These are phyloP conservation scores for Corydoras sp. DNA, from an alignment of 2,113 vertebrate genomes.

Conservation along the genomic window DNA sequence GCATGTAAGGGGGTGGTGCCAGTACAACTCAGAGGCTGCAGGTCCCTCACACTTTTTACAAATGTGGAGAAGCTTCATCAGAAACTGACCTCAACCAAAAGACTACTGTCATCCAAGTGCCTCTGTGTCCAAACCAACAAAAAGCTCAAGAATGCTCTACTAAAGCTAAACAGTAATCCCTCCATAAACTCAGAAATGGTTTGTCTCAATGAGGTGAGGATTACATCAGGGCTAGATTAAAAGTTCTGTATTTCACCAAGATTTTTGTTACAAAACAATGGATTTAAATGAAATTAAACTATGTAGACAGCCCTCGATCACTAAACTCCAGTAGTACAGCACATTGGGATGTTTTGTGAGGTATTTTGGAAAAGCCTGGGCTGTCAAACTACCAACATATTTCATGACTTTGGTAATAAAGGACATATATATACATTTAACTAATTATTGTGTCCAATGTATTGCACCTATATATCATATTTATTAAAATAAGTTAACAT, in stretches of 20 bases:
- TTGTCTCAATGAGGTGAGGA: background rate
- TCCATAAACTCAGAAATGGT: background rate
- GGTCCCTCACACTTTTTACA: conserved; percentile 63
- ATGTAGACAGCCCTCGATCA: too few relatives aligned
- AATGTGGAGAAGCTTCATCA: conserved; percentile 63
- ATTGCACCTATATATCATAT: background rate
- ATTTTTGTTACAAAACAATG: too few relatives aligned
- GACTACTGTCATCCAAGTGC: background rate
- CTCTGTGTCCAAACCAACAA: conserved; percentile 14
- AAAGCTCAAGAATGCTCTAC: conserved; percentile 46
- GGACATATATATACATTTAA: background rate
- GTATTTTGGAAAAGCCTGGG: too few relatives aligned
- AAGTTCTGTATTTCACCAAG: too few relatives aligned
- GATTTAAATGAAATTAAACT: too few relatives aligned
- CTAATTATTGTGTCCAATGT: background rate
- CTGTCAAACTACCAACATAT: too few relatives aligned
- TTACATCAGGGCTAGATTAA: background rate
- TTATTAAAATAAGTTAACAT: too few relatives aligned
- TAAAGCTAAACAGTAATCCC: conserved; percentile 28
- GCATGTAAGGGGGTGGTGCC: conserved; percentile 31
- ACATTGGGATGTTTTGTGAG: too few relatives aligned
- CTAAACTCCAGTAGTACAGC: too few relatives aligned
- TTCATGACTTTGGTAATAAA: too few relatives aligned
- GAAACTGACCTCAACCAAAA: background rate
- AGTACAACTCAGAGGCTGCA: conserved; percentile 58